A percentile compares a stretch with the other conserved stretches of the same genome.
These are phyloP conservation scores for Cephus rjabovi DNA, from an alignment of 2,888 invertebrate genomes.

Conservation along the genomic window DNA sequence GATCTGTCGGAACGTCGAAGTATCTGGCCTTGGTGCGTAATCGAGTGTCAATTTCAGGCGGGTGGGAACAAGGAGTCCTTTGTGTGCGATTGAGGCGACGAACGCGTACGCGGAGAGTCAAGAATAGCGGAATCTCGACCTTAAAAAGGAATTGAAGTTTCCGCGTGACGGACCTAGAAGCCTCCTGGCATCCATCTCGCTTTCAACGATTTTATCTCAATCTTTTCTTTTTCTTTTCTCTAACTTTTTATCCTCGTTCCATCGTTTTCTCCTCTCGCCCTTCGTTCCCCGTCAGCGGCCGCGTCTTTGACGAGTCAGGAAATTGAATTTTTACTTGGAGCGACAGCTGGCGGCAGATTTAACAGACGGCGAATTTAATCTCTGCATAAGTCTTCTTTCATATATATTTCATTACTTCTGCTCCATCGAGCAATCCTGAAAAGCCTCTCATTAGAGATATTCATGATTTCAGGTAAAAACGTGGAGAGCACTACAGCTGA, in stretches of 20 bases:
- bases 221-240: background rate
- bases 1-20: background rate
- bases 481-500: slow-evolving; percentile 32
- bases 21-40: background rate
- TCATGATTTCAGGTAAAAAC: slow-evolving; percentile 45
- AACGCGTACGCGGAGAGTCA: background rate
- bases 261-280: background rate
- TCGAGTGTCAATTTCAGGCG: background rate
- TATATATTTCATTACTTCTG: background rate
- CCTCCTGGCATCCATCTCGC: background rate
- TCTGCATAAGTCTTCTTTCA: background rate
- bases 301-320: background rate
- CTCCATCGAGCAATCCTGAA: background rate
- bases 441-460: background rate
- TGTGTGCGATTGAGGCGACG: background rate
- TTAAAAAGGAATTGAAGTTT: background rate
- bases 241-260: background rate
- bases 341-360: background rate
- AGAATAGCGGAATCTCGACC: background rate
- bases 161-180: background rate
- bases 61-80: background rate
- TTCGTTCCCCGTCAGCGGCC: background rate
- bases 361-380: background rate
- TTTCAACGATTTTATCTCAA: background rate
- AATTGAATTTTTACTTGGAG: background rate